Base-by-base conservation (phyloP, 2,888 invertebrate species). In the Morpho helenor region DNA sequence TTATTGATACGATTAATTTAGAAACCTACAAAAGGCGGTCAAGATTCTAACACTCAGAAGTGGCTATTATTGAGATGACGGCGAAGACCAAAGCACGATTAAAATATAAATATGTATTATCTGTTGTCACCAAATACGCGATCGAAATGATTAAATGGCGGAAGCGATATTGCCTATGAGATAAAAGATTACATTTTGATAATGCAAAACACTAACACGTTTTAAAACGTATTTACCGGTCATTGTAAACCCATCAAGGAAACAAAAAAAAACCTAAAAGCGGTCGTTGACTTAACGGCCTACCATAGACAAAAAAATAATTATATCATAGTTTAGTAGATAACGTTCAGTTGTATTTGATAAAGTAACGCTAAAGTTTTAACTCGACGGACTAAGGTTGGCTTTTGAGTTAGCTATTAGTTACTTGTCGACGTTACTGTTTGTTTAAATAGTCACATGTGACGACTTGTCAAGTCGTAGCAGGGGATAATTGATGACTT, bases 401-500 rank as follows among this genome's bases (percentile, higher is more conserved):
- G 53, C 8, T 60, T 8, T 60, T 39, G 45, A 9, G 44, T 53
- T 22, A 42, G n/a, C 9, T 9, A n/a, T 60, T 50, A 39, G 43
- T 49, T 41, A 56, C n/a, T 3, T 62, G 57, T 40, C 63, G 49
- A 68, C 40, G 57, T 55, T 23, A 59, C 44, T 42, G 41, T 60
- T 68, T 67, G 62, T 65, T 64, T 65, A 58, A 65, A 62, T 58
- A 71, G 77, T 77, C 75, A 75, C 76, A 74, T 74, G 72, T 75
- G 77, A 68, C 63, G 56, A 71, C 61, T 66, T 75, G 79, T 78
- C 81, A 77, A 62, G 64, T 70, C 79, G 59, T 64, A 65, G 78
- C 68, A 75, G 82, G 81, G 73, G 80, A 82, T 84, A 82, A 83
- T 83, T 79, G 72, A 83, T 82, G 79, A 75, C 72, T 70, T 67